Percentiles rank a stretch among this genome's conserved stretches.
These are phyloP conservation scores for Morbakka virulenta DNA, from an alignment of 30 jellyfish, hydroid and myxozoan genomes.

Conservation along the genomic window DNA sequence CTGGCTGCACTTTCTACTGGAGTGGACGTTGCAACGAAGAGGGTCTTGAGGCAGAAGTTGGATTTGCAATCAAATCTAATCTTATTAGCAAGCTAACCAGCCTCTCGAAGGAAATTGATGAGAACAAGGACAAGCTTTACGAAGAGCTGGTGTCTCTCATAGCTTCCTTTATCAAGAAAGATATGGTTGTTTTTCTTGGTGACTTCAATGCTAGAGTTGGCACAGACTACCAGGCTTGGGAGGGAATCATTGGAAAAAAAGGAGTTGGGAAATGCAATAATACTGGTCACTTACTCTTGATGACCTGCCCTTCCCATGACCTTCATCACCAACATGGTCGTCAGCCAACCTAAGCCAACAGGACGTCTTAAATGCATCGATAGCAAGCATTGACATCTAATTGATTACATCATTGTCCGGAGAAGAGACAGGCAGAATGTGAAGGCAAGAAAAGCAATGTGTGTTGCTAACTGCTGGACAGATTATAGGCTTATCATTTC, in stretches of 20 bases:
- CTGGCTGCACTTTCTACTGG: too few relatives aligned
- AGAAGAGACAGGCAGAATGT: not conserved
- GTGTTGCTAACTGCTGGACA: conserved; percentile 22
- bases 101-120: conserved; percentile 21
- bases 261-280: conserved; percentile 20
- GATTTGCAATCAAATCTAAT: conserved; percentile 16
- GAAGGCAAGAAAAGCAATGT: not conserved
- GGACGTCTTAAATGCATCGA: too few relatives aligned
- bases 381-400: too few relatives aligned
- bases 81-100: not conserved
- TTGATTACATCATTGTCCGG: conserved; percentile 16
- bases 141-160: not conserved
- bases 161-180: not conserved
- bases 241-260: conserved; percentile 8
- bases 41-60: too few relatives aligned
- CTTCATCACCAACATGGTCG: conserved; percentile 28
- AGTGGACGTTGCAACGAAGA: too few relatives aligned
- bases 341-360: too few relatives aligned
- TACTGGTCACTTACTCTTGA: conserved; percentile 24
- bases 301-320: conserved; percentile 7
- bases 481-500: conserved; percentile 2
- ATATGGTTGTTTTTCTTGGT: conserved; percentile 3
- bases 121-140: conserved; percentile 11
- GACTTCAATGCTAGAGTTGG: too few relatives aligned
- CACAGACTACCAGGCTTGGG: too few relatives aligned